phyloP scores from a whole-genome alignment of 2,797 vertebrate species.

The Macrochelys suwanniensis region DNA sequence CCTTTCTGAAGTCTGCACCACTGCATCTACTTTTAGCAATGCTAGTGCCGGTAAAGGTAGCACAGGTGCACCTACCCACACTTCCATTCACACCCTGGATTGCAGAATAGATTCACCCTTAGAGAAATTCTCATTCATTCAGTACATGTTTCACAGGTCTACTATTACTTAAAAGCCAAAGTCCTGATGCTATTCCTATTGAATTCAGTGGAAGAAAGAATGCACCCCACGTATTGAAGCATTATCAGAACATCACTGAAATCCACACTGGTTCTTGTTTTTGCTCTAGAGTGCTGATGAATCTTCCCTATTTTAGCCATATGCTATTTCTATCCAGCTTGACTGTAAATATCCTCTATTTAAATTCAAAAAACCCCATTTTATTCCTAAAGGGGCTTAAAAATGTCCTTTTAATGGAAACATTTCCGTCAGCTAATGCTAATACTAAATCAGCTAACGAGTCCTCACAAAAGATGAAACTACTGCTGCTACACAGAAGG shows the following conservation, averaged over 20 bases:
- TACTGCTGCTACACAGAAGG: fast-evolving
- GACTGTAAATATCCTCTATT: background rate
- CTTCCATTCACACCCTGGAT: background rate
- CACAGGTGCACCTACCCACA: background rate
- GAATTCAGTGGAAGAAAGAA: background rate
- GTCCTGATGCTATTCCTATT: background rate
- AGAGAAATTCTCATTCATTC: background rate
- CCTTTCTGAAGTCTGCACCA: background rate
- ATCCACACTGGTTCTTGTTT: fast-evolving
- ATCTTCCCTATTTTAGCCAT: background rate
- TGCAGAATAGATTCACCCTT: background rate
- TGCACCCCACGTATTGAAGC: background rate
- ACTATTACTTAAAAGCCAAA: background rate
- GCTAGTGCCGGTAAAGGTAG: background rate
- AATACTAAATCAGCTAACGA: background rate
- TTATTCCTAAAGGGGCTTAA: background rate
- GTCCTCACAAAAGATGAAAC: background rate
- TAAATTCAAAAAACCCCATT: background rate
- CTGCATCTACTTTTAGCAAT: background rate
- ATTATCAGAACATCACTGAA: background rate
- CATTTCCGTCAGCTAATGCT: background rate
- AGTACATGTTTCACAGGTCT: fast-evolving
- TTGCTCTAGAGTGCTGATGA: background rate
- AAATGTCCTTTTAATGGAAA: background rate
- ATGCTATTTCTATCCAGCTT: background rate